Evolutionary conservation across 2,797 vertebrate genomes (phyloP).

Genomic region (Dryobates pubescens): DNA sequence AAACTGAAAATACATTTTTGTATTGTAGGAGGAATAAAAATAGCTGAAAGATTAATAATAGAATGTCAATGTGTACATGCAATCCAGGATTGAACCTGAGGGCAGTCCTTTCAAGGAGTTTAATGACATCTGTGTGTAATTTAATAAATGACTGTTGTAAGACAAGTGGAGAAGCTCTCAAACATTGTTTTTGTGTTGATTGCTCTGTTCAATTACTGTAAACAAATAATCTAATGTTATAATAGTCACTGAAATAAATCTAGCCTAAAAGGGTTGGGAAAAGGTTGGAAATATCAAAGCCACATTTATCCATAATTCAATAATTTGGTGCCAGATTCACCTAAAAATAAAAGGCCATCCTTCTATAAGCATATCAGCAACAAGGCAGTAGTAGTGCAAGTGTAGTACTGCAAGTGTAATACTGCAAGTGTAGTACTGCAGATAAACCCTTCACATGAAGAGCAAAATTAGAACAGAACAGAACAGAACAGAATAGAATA

Average conservation of each 20-base stretch:
- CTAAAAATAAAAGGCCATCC: constrained; percentile 47
- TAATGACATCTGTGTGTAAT: constrained; percentile 59
- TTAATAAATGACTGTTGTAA: constrained; percentile 63
- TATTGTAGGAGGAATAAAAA: constrained; percentile 9
- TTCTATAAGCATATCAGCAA: constrained; percentile 4
- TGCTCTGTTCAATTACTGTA: constrained; percentile 62
- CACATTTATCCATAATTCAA: constrained; percentile 9
- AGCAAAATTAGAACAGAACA: too few species aligned
- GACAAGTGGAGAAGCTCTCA: constrained; percentile 51
- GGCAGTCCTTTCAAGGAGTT: constrained; percentile 45
- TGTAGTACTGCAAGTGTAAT: too few species aligned
- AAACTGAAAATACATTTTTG: constrained; percentile 10
- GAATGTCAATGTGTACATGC: constrained; percentile 36
- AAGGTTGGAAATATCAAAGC: constrained; percentile 54
- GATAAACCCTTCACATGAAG: too few species aligned
- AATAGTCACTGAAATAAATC: constrained; percentile 53
- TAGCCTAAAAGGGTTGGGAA: constrained; percentile 9
- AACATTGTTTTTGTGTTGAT: constrained; percentile 62
- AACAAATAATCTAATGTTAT: constrained; percentile 57
- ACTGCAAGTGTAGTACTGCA: too few species aligned
- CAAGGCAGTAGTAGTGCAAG: neutral
- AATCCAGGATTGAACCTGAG: constrained; percentile 56
- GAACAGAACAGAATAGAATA: too few species aligned
- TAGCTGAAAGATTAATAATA: constrained; percentile 29
- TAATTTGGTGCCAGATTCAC: constrained; percentile 19